Evolutionary conservation across 1,140 invertebrate species (phyloP), one percentile per base, ranked within the genome.

Genomic region (Drosophila varians): DNA sequence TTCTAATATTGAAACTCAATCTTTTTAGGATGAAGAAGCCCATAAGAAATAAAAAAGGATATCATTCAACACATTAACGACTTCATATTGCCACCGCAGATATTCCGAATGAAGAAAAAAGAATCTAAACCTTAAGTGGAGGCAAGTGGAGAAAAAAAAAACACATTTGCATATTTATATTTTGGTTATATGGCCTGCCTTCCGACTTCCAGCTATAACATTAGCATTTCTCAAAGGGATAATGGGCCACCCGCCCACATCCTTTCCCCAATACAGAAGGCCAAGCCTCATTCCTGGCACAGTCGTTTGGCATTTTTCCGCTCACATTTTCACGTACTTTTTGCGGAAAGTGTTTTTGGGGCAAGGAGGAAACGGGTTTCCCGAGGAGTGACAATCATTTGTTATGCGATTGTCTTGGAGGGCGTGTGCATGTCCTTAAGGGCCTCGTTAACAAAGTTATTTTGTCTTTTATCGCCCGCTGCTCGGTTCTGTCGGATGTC

Each of bases 371-470:
- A 14, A 42, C 31, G 26, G 31, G 25, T 8, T 19, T 31, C 14
- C 26, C 5, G 6, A n/a, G 28, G 34, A 38, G 25, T 56, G 40
- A 38, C 40, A 55, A 61, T 21, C 62, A 62, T 65, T 46, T 77
- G 58, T 73, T 73, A 54, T 73, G 48, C 48, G 56, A 21, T 54
- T 53, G 52, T 70, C 46, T 62, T 14, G 11, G 42, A 34, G 38
- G 74, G 16, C 28, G 42, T 47, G 58, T 70, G 84, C 58, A 74
- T 89, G 86, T 73, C 40, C 77, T 86, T 86, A 86, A 89, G 79
- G 74, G 77, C 79, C 76, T 89, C 86, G 86, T 89, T 89, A 89
- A 89, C 80, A 89, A 89, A 89, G 86, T 86, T 89, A 89, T 89
- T 89, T 89, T 89, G 86, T 89, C 80, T 86, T 86, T 87, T 86